These are phyloP conservation scores for Bemisia tabaci DNA, from an alignment of 1,140 invertebrate genomes.

Conservation along the genomic window DNA sequence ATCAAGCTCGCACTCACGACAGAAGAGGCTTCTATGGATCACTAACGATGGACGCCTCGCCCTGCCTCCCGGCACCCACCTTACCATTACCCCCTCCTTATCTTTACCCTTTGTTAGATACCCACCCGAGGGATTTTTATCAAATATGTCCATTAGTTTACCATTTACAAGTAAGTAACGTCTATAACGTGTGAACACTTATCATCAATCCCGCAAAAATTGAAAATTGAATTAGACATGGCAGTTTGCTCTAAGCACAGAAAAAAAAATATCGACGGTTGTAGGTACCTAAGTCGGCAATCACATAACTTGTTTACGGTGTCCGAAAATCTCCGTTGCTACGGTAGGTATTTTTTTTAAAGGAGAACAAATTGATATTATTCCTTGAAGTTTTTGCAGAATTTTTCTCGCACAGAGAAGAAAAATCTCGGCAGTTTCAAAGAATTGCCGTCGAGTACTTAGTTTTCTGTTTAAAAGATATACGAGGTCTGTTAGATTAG, in stretches of 20 bases:
- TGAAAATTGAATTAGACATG: too few relatives aligned
- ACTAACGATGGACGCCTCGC: constrained; percentile 66
- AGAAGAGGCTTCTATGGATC: constrained; percentile 67
- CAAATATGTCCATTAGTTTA: constrained; percentile 68
- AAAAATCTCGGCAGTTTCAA: background rate
- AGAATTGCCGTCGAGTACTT: background rate
- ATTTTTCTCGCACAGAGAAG: too few relatives aligned
- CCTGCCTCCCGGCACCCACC: constrained; percentile 60
- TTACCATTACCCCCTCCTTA: constrained; percentile 64
- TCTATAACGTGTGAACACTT: background rate
- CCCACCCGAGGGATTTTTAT: constrained; percentile 68
- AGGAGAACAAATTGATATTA: too few relatives aligned
- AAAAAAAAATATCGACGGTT: background rate
- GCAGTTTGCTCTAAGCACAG: too few relatives aligned
- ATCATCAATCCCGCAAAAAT: background rate
- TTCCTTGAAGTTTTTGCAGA: too few relatives aligned
- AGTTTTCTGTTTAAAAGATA: too few relatives aligned
- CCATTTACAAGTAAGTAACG: constrained; percentile 67
- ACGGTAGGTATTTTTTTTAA: background rate
- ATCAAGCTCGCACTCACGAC: constrained; percentile 44
- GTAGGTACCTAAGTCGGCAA: background rate
- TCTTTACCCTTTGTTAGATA: constrained; percentile 67
- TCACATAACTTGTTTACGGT: too few relatives aligned
- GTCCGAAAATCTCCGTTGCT: too few relatives aligned
- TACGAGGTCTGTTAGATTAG: too few relatives aligned